Conservation (phyloP, 2,888 invertebrate genomes). For the Cosmia pyralina region DNA sequence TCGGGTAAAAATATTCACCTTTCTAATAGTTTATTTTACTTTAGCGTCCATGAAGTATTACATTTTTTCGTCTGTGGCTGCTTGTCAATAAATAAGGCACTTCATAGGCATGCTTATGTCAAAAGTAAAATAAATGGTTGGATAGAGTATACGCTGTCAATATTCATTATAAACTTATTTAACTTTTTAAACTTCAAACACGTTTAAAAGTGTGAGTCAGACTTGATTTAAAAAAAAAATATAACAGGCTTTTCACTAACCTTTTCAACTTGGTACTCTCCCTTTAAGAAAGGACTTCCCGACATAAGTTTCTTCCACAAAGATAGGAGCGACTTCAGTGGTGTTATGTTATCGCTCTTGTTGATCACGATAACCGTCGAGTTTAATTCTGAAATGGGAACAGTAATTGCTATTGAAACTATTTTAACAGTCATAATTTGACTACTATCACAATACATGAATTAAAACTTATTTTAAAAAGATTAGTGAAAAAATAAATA, state of each 20-base stretch:
- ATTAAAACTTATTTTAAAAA: background rate
- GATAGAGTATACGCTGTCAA: background rate
- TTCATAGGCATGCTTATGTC: no score
- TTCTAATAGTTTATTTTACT: background rate
- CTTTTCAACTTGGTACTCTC: constrained; percentile 73
- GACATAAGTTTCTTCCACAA: constrained; percentile 96
- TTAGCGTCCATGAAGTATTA: no score
- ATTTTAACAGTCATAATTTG: background rate
- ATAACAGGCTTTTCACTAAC: constrained; percentile 56
- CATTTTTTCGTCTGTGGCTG: no score
- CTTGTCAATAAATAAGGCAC: no score
- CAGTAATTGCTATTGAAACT: background rate
- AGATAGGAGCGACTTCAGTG: constrained; percentile 91
- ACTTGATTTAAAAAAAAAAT: no score
- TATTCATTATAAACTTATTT: background rate
- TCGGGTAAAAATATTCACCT: background rate
- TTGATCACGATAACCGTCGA: constrained; percentile 75
- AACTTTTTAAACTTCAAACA: background rate
- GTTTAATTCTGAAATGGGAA: constrained; percentile 76
- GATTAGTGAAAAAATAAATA: background rate
- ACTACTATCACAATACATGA: background rate
- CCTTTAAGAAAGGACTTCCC: constrained; percentile 83
- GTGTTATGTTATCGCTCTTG: constrained; percentile 91
- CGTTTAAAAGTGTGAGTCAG: no score
- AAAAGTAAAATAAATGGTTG: no score